Evolutionary conservation across 1,140 invertebrate species (phyloP), one percentile per base, ranked within the genome.

Genomic region (Drosophila burlai): DNA sequence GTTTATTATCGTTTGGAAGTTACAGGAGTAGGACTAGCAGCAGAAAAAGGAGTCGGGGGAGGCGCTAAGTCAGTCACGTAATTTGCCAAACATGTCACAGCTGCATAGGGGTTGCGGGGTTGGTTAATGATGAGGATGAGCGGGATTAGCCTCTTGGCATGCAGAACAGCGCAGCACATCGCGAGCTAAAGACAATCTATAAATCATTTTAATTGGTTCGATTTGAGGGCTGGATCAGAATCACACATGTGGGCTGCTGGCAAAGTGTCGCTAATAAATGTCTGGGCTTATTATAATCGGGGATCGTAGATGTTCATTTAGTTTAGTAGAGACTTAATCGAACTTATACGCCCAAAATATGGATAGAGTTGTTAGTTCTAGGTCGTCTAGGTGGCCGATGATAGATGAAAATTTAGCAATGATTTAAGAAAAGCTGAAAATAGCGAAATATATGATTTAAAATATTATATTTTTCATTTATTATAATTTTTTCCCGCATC

Each of bases 181-280:
- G 24, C 63, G 1, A 15, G 36, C 50, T 21, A 76, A 66, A 49
- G 66, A 61, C 77, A 81, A 79, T 79, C 85, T 54, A 90, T 89
- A 89, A 89, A 89, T 89, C 84, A 89, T 81, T 31, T 69, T 84
- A 87, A 89, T 89, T 87, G 84, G 47, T 63, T 57, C 57, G 50
- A 61, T 76, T 76, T 38, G 45, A 43, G 26, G 52, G 62, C 21
- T 18, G 29, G 26, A 36, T 68, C 29, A 26, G 45, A 18, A 21
- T 52, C 29, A 34, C 29, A 40, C 26, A 40, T 58, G 34, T 55
- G 42, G 21, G 10, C n/a, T 29, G 15, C 24, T n/a, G 10, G 58
- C 29, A 9, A n/a, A 18, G 8, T 13, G 9, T 29, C 13, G n/a
- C 7, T 10, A 24, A 18, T 13, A 59, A 31, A 34, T 24, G 62